Evolutionary conservation across 2,113 vertebrate species (phyloP).

Genomic region (Chaetops frenatus): DNA sequence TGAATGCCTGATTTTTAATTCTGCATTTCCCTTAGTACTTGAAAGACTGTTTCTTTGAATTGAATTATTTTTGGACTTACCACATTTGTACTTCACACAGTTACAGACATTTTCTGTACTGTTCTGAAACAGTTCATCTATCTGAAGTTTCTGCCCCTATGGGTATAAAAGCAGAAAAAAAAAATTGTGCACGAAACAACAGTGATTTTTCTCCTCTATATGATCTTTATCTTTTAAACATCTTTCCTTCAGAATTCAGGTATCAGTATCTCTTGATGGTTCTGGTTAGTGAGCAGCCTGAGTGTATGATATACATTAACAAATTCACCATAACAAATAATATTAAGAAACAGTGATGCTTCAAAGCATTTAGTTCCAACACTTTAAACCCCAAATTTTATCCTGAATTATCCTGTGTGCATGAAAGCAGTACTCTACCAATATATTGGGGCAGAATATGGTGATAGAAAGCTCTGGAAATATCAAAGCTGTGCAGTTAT

Average conservation of each 20-base stretch:
- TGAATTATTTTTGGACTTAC: constrained; percentile 69
- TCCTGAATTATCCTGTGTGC: not conserved
- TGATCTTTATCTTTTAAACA: not conserved
- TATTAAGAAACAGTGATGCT: not conserved
- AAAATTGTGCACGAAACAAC: not conserved
- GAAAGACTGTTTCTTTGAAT: not conserved
- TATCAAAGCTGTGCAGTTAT: not conserved
- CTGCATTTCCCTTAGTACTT: not conserved
- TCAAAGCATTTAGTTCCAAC: not conserved
- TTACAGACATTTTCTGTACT: constrained; percentile 83
- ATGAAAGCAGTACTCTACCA: not conserved
- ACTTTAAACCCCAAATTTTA: not conserved
- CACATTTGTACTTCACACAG: constrained; percentile 87
- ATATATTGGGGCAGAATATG: not conserved
- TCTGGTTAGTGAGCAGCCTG: not conserved
- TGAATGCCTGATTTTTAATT: not conserved
- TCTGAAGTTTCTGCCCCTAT: constrained; percentile 85
- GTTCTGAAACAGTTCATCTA: constrained; percentile 80
- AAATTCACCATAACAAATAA: not conserved
- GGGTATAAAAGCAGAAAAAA: not conserved
- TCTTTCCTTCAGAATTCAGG: not conserved
- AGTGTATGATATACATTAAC: not conserved
- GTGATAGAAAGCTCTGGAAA: not conserved
- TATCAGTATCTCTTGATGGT: not conserved
- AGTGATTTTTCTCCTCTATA: not conserved